A percentile compares a stretch with the other conserved stretches of the same genome.
phyloP scores from a whole-genome alignment of 1,140 invertebrate species.

The Cydia strobilella region DNA sequence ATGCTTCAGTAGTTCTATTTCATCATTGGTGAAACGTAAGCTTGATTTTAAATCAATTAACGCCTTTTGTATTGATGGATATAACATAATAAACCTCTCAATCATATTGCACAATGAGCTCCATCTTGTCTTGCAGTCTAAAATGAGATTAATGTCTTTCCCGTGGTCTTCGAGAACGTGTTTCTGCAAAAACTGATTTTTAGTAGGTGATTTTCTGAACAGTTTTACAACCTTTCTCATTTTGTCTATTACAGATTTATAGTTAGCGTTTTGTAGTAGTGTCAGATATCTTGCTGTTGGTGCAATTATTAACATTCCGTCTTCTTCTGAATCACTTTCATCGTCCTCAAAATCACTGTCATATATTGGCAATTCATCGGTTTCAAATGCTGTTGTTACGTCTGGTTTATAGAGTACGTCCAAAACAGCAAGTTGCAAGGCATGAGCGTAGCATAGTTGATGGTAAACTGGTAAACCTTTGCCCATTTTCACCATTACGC shows the following conservation, averaged over 20 bases:
- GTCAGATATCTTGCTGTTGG: not conserved
- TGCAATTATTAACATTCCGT: not conserved
- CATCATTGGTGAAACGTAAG: not conserved
- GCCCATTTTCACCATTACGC: not conserved
- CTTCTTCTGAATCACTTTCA: not conserved
- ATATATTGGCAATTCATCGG: too few relatives aligned
- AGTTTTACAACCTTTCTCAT: not conserved
- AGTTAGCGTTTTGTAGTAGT: not conserved
- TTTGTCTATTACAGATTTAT: not conserved
- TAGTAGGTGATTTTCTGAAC: not conserved
- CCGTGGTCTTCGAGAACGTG: not conserved
- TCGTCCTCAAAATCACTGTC: too few relatives aligned
- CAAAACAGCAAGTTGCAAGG: not conserved
- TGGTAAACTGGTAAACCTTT: not conserved
- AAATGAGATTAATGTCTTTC: not conserved
- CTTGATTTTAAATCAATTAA: not conserved
- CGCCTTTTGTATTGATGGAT: not conserved
- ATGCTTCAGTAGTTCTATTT: not conserved
- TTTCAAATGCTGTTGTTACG: too few relatives aligned
- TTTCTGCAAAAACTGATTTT: not conserved
- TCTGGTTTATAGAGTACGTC: not conserved
- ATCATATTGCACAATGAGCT: not conserved
- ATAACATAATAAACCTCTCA: not conserved
- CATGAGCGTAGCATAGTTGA: not conserved
- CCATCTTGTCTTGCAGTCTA: not conserved